Evolutionary conservation across 2,113 vertebrate species (phyloP).

Genomic region (Tetrax tetrax): DNA sequence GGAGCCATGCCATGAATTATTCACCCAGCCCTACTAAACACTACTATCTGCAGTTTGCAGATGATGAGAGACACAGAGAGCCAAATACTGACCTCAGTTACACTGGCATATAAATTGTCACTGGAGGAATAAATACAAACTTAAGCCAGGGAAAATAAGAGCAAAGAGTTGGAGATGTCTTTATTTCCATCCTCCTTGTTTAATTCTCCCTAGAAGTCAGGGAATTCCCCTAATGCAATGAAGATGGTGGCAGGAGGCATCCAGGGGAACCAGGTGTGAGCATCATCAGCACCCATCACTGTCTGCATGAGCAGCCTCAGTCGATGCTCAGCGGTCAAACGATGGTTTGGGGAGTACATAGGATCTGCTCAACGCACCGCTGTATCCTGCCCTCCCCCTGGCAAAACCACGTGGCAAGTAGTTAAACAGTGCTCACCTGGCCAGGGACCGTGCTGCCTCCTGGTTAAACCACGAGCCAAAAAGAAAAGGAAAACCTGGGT

Average conservation of each 20-base stretch:
- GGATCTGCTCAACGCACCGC: fast-evolving
- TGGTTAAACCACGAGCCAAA: neutral
- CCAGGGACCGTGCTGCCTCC: fast-evolving
- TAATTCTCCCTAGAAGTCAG: neutral
- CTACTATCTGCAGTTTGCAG: slow-evolving; percentile 7
- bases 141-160: neutral
- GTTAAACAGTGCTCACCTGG: fast-evolving
- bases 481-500: neutral
- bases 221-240: neutral
- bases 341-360: neutral
- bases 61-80: neutral
- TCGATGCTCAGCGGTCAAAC: fast-evolving
- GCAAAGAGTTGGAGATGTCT: neutral
- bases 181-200: neutral
- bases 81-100: slow-evolving; percentile 3
- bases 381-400: neutral
- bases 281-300: too few species aligned
- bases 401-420: fast-evolving
- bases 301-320: neutral
- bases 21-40: neutral
- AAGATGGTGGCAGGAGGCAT: fast-evolving
- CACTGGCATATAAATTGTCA: neutral
- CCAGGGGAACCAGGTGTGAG: neutral
- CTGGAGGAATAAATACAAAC: neutral
- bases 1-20: slow-evolving; percentile 18